phyloP scores from a whole-genome alignment of 2,888 invertebrate genomes.

The Hybos culiciformis region DNA sequence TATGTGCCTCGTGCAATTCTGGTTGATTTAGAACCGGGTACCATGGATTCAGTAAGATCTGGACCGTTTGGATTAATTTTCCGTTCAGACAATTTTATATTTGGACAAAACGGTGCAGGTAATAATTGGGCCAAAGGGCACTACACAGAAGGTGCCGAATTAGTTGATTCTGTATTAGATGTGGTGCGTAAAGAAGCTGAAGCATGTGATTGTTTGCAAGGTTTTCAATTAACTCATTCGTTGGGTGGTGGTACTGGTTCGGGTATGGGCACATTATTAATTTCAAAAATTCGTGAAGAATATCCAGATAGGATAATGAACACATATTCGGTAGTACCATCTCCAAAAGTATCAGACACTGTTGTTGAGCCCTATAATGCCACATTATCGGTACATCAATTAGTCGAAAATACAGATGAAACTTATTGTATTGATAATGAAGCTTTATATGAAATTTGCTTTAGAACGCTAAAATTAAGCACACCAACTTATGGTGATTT shows the following conservation, averaged over 20 bases:
- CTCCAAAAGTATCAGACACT: conserved; percentile 52
- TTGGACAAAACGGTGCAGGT: conserved; percentile 49
- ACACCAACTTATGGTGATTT: conserved; percentile 73
- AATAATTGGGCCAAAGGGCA: conserved; percentile 56
- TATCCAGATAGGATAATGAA: conserved; percentile 92
- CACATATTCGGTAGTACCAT: conserved; percentile 43
- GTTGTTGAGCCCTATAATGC: conserved; percentile 66
- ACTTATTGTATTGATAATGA: conserved; percentile 66
- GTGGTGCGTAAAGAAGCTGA: conserved; percentile 68
- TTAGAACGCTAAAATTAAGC: conserved; percentile 54
- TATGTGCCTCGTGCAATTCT: conserved; percentile 54
- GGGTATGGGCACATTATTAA: too few species aligned
- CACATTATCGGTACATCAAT: too few species aligned
- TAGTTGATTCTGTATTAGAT: conserved; percentile 62
- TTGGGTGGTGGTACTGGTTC: too few species aligned
- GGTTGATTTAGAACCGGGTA: conserved; percentile 56
- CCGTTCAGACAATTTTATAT: conserved; percentile 72
- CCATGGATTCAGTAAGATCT: conserved; percentile 72
- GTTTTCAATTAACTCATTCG: too few species aligned
- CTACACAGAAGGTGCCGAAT: conserved; percentile 71
- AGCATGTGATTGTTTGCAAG: conserved; percentile 67
- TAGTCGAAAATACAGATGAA: conserved; percentile 70
- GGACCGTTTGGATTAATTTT: conserved; percentile 65
- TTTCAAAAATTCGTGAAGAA: conserved; percentile 86
- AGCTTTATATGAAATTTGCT: conserved; percentile 65